Conservation (phyloP, 1,140 invertebrate genomes). For the Papilio machaon region DNA sequence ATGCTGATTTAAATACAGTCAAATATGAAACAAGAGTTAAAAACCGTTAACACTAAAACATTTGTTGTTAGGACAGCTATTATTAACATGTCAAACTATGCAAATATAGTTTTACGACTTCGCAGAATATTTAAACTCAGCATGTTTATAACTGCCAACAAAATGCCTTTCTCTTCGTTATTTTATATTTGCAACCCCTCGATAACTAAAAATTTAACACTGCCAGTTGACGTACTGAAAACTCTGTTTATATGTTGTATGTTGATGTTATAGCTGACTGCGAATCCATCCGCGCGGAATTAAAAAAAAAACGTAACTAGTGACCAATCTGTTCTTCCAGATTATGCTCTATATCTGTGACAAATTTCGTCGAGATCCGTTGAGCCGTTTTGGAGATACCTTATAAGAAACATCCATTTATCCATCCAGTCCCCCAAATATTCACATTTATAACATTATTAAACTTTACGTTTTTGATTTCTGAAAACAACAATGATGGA, state of each 20-base stretch:
- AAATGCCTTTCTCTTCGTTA: conserved; percentile 30
- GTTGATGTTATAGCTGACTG: not conserved
- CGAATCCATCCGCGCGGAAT: too few species aligned
- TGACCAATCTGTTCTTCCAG: too few species aligned
- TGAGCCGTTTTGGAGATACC: too few species aligned
- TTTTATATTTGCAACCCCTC: conserved; percentile 2
- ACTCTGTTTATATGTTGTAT: not conserved
- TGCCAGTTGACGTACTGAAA: not conserved
- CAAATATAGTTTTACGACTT: conserved; percentile 23
- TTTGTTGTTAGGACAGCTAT: conserved; percentile 12
- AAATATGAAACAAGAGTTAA: not conserved
- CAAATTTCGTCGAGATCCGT: too few species aligned
- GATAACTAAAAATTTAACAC: not conserved
- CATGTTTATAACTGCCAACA: not conserved
- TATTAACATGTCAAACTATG: conserved; percentile 19
- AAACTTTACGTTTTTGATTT: not conserved
- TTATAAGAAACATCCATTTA: too few species aligned
- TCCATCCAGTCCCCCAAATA: too few species aligned
- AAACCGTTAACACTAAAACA: not conserved
- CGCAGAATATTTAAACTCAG: not conserved
- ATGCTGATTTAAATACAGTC: too few species aligned
- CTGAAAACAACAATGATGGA: not conserved
- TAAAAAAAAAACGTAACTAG: too few species aligned
- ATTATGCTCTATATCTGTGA: too few species aligned
- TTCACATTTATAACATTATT: too few species aligned